Evolutionary conservation across 2,797 vertebrate species (phyloP).

Genomic region (Melanotaenia maccullochi): DNA sequence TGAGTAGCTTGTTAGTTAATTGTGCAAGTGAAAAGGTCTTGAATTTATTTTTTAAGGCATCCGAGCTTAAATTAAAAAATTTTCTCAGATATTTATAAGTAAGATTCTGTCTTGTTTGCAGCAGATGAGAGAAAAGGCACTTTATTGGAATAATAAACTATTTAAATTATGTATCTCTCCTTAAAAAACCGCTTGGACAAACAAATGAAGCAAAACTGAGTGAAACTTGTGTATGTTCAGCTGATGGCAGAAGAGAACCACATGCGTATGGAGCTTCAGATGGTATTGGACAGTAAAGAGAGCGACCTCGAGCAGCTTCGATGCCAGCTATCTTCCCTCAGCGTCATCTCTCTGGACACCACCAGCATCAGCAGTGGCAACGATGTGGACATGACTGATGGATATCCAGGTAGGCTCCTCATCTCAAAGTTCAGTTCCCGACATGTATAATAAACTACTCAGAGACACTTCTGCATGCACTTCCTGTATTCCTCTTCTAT

Average conservation of each 20-base stretch:
- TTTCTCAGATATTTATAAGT: neutral
- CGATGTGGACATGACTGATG: constrained; percentile 89
- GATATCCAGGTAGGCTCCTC: constrained; percentile 89
- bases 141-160: neutral
- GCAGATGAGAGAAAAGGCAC: neutral
- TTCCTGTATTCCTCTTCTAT: constrained; percentile 12
- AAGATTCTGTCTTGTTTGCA: neutral
- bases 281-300: constrained; percentile 97
- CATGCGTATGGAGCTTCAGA: constrained; percentile 93
- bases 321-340: constrained; percentile 90
- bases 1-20: neutral
- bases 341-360: constrained; percentile 90
- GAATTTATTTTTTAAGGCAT: neutral
- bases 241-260: constrained; percentile 93
- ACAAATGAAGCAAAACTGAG: neutral
- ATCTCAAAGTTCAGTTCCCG: neutral
- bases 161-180: neutral
- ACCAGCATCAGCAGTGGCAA: constrained; percentile 93
- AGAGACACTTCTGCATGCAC: constrained; percentile 9
- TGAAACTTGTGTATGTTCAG: constrained; percentile 69
- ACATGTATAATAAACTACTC: neutral
- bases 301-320: constrained; percentile 98
- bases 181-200: neutral
- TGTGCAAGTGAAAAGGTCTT: neutral
- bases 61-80: neutral